Evolutionary conservation across 2,888 invertebrate species (phyloP).

Genomic region (Zhuqinia jingwanae): DNA sequence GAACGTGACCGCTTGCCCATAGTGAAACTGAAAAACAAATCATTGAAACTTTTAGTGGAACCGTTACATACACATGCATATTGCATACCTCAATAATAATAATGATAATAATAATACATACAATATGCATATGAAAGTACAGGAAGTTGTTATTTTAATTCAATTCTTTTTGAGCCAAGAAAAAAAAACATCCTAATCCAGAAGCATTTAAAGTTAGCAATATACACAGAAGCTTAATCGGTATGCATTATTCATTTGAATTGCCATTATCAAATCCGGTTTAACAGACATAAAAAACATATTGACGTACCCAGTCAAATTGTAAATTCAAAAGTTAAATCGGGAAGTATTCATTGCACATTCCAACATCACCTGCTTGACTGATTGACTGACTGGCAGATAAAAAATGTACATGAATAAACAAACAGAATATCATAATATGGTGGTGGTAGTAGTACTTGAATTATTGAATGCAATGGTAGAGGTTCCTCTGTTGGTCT

Average conservation of each 20-base stretch:
- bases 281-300: background rate
- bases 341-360: background rate
- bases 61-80: too few relatives aligned
- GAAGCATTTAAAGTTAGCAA: background rate
- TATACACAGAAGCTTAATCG: background rate
- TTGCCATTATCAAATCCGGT: constrained; percentile 8
- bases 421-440: background rate
- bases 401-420: background rate
- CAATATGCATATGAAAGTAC: constrained; percentile 33
- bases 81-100: too few relatives aligned
- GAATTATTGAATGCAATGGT: background rate
- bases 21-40: too few relatives aligned
- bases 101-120: too few relatives aligned
- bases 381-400: background rate
- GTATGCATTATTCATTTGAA: too few relatives aligned
- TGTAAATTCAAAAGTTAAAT: background rate
- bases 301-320: too few relatives aligned
- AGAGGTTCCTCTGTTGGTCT: background rate
- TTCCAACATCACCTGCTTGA: too few relatives aligned
- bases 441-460: background rate
- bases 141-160: constrained; percentile 17
- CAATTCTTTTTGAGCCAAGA: too few relatives aligned
- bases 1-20: too few relatives aligned
- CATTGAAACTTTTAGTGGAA: too few relatives aligned
- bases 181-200: background rate